A percentile compares a stretch with the other conserved stretches of the same genome.
Conservation (phyloP, 2,888 invertebrate species). For the Metopia argyrocephala region DNA sequence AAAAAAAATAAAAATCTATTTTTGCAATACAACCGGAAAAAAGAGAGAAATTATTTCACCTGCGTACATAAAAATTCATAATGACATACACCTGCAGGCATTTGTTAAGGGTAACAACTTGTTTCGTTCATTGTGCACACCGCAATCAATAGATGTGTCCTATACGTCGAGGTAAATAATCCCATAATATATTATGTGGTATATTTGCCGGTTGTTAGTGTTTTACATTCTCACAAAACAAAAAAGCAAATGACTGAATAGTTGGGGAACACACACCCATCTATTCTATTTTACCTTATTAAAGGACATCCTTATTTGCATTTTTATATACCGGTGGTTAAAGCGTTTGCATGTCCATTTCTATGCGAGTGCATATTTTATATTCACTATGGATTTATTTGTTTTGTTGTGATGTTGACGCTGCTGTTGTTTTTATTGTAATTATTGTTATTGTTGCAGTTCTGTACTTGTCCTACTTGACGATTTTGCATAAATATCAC, state of each 20-base stretch:
- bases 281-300: background rate
- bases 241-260: background rate
- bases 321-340: background rate
- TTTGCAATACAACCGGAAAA: too few relatives aligned
- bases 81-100: slow-evolving; percentile 9
- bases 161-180: background rate
- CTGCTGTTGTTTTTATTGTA: background rate
- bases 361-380: slow-evolving; percentile 19
- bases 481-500: slow-evolving; percentile 9
- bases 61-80: slow-evolving; percentile 37
- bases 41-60: slow-evolving; percentile 21
- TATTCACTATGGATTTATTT: background rate
- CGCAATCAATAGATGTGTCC: background rate
- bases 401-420: background rate
- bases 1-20: background rate
- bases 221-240: background rate
- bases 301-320: slow-evolving; percentile 26
- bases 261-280: background rate
- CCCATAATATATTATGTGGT: background rate
- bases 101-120: background rate
- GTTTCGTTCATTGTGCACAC: background rate
- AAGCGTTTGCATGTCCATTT: slow-evolving; percentile 10
- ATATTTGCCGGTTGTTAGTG: background rate
- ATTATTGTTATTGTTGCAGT: background rate
- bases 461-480: slow-evolving; percentile 9